A percentile compares a stretch with the other conserved stretches of the same genome.
These are phyloP conservation scores for Portunus trituberculatus DNA, from an alignment of 1,140 invertebrate genomes.

Conservation along the genomic window DNA sequence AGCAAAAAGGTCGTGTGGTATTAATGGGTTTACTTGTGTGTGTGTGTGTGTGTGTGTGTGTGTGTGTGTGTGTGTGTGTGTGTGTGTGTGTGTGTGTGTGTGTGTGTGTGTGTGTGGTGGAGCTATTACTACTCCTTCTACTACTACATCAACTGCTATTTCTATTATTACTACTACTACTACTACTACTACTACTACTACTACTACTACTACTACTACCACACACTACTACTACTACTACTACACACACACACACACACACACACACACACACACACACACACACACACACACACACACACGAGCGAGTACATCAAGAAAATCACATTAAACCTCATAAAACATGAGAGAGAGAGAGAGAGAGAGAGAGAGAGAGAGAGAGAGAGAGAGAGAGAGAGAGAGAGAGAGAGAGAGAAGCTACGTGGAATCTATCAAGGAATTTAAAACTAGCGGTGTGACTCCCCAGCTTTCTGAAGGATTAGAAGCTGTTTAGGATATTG, in stretches of 20 bases:
- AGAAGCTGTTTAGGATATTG: slow-evolving; percentile 28
- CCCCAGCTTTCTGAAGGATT: slow-evolving; percentile 61
- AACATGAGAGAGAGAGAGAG: neutral
- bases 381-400: slow-evolving; percentile 20
- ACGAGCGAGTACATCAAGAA: neutral
- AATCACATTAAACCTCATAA: neutral
- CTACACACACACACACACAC: neutral
- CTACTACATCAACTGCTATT: slow-evolving; percentile 10
- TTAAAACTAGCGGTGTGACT: slow-evolving; percentile 73
- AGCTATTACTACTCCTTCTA: neutral
- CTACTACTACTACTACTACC: neutral
- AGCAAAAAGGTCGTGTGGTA: neutral
- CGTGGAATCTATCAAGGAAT: slow-evolving; percentile 62
- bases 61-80: too few species aligned
- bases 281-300: neutral
- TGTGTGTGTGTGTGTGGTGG: neutral
- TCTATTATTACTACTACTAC: neutral
- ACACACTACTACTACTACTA: neutral
- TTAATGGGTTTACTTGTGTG: neutral
- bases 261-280: neutral
- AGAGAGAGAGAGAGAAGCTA: neutral
- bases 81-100: too few species aligned
- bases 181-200: slow-evolving; percentile 23
- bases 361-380: slow-evolving; percentile 20
- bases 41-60: neutral